phyloP scores from a whole-genome alignment of 2,888 invertebrate genomes.

The Linnaemya vulpina region DNA sequence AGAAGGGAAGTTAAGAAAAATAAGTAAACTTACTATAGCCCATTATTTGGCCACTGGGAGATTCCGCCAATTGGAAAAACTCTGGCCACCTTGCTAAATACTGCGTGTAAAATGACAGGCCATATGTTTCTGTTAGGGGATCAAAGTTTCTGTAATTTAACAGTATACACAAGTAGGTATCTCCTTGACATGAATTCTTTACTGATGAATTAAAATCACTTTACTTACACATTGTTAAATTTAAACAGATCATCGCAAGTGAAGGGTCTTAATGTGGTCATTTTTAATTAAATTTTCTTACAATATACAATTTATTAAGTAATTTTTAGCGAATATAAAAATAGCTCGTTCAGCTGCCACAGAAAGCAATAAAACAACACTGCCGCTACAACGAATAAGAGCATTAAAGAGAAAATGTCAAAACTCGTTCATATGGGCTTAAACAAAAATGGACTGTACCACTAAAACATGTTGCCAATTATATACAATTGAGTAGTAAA shows the following conservation, averaged over 20 bases:
- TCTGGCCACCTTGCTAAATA: conserved; percentile 99
- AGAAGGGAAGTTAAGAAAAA: too few relatives aligned
- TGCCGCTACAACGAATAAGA: neutral
- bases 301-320: neutral
- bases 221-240: conserved; percentile 96
- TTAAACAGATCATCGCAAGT: conserved; percentile 96
- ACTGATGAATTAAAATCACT: neutral
- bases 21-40: conserved; percentile 93
- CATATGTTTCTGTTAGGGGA: conserved; percentile 98
- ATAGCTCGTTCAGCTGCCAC: conserved; percentile 36
- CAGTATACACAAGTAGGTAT: conserved; percentile 32
- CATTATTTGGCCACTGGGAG: conserved; percentile 98
- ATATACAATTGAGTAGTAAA: neutral
- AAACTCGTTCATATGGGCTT: neutral
- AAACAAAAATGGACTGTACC: neutral
- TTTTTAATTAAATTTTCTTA: conserved; percentile 81
- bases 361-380: conserved; percentile 16
- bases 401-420: neutral
- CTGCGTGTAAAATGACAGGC: conserved; percentile 97
- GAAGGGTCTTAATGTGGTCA: conserved; percentile 97
- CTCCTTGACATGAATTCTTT: neutral
- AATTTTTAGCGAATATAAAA: conserved; percentile 44
- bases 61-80: conserved; percentile 97
- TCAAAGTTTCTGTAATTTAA: conserved; percentile 91
- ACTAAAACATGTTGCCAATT: neutral